phyloP scores from a whole-genome alignment of 2,797 vertebrate species.

The Chaetodon trifasciatus region DNA sequence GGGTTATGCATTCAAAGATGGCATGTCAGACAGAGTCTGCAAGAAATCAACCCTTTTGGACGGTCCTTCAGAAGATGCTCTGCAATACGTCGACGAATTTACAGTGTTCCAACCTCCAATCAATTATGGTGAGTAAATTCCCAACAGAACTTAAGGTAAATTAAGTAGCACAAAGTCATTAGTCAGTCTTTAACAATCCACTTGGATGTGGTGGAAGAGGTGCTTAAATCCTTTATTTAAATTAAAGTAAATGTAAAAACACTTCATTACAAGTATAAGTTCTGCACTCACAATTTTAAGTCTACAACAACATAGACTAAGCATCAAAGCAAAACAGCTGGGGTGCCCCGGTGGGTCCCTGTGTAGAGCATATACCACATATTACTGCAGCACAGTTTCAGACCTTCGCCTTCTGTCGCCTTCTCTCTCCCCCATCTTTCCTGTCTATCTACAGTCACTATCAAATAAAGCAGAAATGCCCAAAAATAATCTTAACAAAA shows the following conservation, averaged over 20 bases:
- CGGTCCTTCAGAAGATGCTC: not conserved
- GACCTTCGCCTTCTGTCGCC: too few species aligned
- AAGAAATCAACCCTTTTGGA: conserved; percentile 3
- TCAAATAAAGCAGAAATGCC: too few species aligned
- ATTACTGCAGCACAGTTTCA: too few species aligned
- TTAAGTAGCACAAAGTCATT: too few species aligned
- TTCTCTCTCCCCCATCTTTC: too few species aligned
- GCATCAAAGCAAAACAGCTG: not conserved
- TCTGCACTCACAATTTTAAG: too few species aligned
- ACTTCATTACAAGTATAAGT: not conserved
- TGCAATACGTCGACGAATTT: not conserved
- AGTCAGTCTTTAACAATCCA: not conserved
- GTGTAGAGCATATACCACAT: too few species aligned
- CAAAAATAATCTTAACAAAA: too few species aligned
- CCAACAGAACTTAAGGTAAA: not conserved
- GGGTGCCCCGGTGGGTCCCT: too few species aligned
- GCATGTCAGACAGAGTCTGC: not conserved
- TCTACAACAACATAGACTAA: too few species aligned
- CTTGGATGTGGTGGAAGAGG: not conserved
- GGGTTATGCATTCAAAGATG: not conserved
- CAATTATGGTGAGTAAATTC: conserved; percentile 7
- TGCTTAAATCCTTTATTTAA: not conserved
- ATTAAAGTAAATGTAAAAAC: not conserved
- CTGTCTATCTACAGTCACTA: too few species aligned
- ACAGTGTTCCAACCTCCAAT: not conserved